Percentiles rank a stretch among this genome's conserved stretches.
Conservation (phyloP, 2,888 invertebrate genomes). For the Drosophila tanythrix region DNA sequence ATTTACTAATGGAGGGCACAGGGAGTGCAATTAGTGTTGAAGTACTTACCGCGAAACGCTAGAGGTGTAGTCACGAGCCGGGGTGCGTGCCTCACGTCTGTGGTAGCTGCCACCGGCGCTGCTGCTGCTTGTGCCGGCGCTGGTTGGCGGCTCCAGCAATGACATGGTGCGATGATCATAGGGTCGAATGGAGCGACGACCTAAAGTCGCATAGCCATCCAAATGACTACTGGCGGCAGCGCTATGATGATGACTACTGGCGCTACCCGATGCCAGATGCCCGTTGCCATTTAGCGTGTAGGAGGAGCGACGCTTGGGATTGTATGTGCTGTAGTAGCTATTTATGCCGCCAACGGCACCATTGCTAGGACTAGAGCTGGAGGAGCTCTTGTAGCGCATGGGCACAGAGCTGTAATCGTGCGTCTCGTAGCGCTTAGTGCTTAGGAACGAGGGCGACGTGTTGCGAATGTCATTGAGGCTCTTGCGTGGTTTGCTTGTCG, state of each 20-base stretch:
- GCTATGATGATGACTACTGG: constrained; percentile 34
- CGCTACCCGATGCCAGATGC: constrained; percentile 52
- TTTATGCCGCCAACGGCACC: constrained; percentile 50
- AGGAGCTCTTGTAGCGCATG: constrained; percentile 74
- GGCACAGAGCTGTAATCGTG: constrained; percentile 75
- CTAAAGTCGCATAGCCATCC: constrained; percentile 84
- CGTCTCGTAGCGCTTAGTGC: constrained; percentile 75
- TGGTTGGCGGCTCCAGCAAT: constrained; percentile 79
- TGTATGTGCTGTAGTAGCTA: constrained; percentile 83
- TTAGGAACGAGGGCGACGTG: constrained; percentile 81
- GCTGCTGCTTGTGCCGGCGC: constrained; percentile 36
- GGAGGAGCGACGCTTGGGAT: constrained; percentile 84
- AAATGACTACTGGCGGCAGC: constrained; percentile 66
- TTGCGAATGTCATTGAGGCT: constrained; percentile 82
- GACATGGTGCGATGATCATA: constrained; percentile 84
- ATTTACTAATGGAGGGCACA: not conserved
- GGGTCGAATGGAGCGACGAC: constrained; percentile 81
- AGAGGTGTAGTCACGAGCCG: constrained; percentile 77
- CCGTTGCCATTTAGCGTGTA: constrained; percentile 78
- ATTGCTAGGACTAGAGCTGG: constrained; percentile 75
- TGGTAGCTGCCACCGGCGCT: constrained; percentile 64
- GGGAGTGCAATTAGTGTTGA: too few relatives aligned
- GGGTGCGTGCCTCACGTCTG: constrained; percentile 79
- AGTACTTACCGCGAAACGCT: constrained; percentile 78
- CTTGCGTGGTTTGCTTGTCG: constrained; percentile 78